A percentile compares a stretch with the other conserved stretches of the same genome.
These are phyloP conservation scores for Holothuria glaberrima DNA, from an alignment of 35 echinoderm and acorn worm species.

Conservation along the genomic window DNA sequence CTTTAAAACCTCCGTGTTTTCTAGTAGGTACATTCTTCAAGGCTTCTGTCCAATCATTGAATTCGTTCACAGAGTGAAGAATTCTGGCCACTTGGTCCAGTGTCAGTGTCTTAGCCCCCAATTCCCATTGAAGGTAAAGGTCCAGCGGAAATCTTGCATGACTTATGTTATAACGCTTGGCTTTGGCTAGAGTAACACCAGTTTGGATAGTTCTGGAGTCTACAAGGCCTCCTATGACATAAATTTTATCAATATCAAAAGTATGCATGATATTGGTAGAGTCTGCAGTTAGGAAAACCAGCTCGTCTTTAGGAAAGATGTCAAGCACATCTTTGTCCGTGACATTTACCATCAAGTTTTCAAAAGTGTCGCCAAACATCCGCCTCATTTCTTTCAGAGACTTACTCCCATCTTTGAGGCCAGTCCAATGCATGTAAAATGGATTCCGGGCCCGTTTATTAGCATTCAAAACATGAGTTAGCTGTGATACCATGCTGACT, in stretches of 20 bases:
- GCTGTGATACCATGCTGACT: constrained; percentile 70
- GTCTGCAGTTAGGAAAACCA: constrained; percentile 85
- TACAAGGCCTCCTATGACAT: constrained; percentile 82
- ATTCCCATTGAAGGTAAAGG: constrained; percentile 75
- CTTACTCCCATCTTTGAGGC: constrained; percentile 35
- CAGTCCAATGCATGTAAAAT: constrained; percentile 86
- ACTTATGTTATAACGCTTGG: constrained; percentile 63
- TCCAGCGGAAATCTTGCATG: constrained; percentile 87
- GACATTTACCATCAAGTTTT: constrained; percentile 74
- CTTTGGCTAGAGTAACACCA: constrained; percentile 74
- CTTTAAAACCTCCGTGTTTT: constrained; percentile 64
- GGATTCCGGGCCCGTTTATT: constrained; percentile 76
- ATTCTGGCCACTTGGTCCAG: constrained; percentile 81
- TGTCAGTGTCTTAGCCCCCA: constrained; percentile 79
- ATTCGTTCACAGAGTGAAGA: constrained; percentile 67
- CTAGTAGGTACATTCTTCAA: constrained; percentile 74
- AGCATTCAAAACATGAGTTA: constrained; percentile 58
- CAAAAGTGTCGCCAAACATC: constrained; percentile 16
- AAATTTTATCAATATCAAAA: constrained; percentile 77
- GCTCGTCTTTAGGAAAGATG: constrained; percentile 73
- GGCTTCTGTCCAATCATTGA: constrained; percentile 77
- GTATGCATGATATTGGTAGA: constrained; percentile 80
- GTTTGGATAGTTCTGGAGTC: constrained; percentile 54
- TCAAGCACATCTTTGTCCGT: constrained; percentile 77
- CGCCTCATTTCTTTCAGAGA: constrained; percentile 68